A percentile compares a stretch with the other conserved stretches of the same genome.
phyloP scores from a whole-genome alignment of 2,888 invertebrate species.

The Eupithecia dodoneata region DNA sequence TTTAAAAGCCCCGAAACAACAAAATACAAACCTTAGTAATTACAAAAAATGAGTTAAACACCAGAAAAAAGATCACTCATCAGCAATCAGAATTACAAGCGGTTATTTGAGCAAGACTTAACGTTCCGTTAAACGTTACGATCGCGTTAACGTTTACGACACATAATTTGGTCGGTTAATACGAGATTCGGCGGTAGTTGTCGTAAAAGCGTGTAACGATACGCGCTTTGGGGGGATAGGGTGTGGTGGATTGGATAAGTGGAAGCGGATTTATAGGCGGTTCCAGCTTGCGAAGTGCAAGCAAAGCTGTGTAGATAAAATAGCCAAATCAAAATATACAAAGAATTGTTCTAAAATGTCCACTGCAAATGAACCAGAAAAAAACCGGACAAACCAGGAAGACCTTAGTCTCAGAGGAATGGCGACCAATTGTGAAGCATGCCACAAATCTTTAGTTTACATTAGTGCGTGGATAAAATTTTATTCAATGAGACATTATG shows the following conservation, averaged over 20 bases:
- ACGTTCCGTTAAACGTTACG: slow-evolving; percentile 71
- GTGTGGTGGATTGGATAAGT: slow-evolving; percentile 43
- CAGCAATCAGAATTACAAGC: slow-evolving; percentile 15
- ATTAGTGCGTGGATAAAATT: too few species aligned
- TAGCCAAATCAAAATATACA: too few species aligned
- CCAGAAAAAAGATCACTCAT: slow-evolving; percentile 9
- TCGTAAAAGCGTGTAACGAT: slow-evolving; percentile 70
- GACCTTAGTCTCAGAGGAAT: too few species aligned
- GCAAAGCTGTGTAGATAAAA: too few species aligned
- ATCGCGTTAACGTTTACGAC: slow-evolving; percentile 77
- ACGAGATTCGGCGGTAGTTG: slow-evolving; percentile 68
- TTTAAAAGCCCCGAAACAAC: not conserved
- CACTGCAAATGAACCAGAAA: too few species aligned
- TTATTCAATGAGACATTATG: too few species aligned
- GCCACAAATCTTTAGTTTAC: too few species aligned
- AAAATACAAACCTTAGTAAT: not conserved
- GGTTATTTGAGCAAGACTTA: slow-evolving; percentile 60
- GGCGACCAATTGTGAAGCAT: too few species aligned
- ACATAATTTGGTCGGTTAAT: slow-evolving; percentile 76
- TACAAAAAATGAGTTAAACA: slow-evolving; percentile 9
- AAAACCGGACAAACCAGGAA: too few species aligned
- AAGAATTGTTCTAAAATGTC: too few species aligned
- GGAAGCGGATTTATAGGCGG: slow-evolving; percentile 34
- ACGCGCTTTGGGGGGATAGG: slow-evolving; percentile 63
- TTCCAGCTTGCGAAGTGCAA: not conserved